Base-by-base conservation (phyloP, 2,113 vertebrate species). In the Cavia porcellus region DNA sequence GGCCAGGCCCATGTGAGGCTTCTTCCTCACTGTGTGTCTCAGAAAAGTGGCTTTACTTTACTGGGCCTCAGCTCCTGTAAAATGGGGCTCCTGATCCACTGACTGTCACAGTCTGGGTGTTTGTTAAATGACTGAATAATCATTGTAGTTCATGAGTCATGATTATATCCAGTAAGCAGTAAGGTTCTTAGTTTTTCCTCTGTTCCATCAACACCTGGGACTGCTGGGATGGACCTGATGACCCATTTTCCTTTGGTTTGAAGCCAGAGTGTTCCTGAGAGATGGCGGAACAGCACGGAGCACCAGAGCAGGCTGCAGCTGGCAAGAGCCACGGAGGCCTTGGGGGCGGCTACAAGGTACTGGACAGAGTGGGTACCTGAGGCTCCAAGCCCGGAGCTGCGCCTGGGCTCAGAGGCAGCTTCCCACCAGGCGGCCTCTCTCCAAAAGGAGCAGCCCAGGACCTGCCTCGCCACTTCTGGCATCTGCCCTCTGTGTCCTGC, bases 281-380 rank as follows among this genome's bases (percentile, higher is more conserved):
- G 6, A 99, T 99, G 99, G 99, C 98, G 0, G 99, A 99, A 94
- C 99, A 99, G 95, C 99, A 99, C 17, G 98, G 99, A 80, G 97
- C 98, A 22, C 99, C 99, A 0, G 99, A 99, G 97, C 99, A 99
- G 98, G 98, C 99, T 96, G 99, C 98, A 0, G 98, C 99, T 77
- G 99, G 99, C 91, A 99, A 99, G 97, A 98, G 98, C 62, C 98
- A 98, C 25, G 99, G 99, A 14, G 99, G 99, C 64, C 98, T 98
- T 42, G 99, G 98, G 75, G 98, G 98, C n/a, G 98, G 52, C 94
- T 99, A 99, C 97, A 99, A 99, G 99, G 99, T 99, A 99, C 14
- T 3, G 14, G 6, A 19, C 61, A 45, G 55, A 20, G 3, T 4
- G 0, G 66, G 30, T 0, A 10, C 38, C 0, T 0, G 50, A 6